Base-by-base conservation (phyloP, 2,888 invertebrate species). In the Elgonia sp. region DNA sequence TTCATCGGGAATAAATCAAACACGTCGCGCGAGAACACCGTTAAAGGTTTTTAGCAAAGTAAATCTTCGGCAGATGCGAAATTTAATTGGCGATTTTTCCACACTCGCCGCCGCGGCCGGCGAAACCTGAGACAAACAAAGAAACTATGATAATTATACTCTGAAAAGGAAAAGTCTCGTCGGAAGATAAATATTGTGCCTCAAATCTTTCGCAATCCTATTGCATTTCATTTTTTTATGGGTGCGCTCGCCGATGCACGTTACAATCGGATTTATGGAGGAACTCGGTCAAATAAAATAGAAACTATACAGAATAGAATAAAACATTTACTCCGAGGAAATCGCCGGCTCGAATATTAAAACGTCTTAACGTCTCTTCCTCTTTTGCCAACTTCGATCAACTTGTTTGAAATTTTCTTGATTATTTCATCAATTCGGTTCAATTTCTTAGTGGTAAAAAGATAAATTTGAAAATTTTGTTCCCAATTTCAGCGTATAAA, bases 221-320 rank as follows among this genome's bases (percentile, higher is more conserved):
- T 79, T 89, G 86, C 89, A 84, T 86, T 86, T 86, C 84, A 86
- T 84, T 89, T 89, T 84, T 86, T 86, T 84, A 84, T 86, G 84
- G 86, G 82, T 72, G 86, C 84, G 82, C 84, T 89, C 84, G 88
- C 70, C 81, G 86, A 86, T 89, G 89, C 84, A 86, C 86, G 84
- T 89, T 89, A 89, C 89, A 81, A 82, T 89, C 89, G 82, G 86
- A 86, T 89, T 89, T 89, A 89, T 89, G 77, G 88, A 89, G 82
- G 89, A 89, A 89, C 79, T 89, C 89, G 89, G 79, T 87, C 86
- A 77, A 89, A 89, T 89, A 84, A 86, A 89, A 89, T 89, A 84
- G 86, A 89, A 86, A 86, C 86, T 75, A 50, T 53, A 77, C 83
- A 21, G 81, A 80, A 84, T 62, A 67, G 65, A 84, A 84, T 89